These are phyloP conservation scores for Lingula anatina DNA, from an alignment of 2,888 invertebrate species.

Conservation along the genomic window DNA sequence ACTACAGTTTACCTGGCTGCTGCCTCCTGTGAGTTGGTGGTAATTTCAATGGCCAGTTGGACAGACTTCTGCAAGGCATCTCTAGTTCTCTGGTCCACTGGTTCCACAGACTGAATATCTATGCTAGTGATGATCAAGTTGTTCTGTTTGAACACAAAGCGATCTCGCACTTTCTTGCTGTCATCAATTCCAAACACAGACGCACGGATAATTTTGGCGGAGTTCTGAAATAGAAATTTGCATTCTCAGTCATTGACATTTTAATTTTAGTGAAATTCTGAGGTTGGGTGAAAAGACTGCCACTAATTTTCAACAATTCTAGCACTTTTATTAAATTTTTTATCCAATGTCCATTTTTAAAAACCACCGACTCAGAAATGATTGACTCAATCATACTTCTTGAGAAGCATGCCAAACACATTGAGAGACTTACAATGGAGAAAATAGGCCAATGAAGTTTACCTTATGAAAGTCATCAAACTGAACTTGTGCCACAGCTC, in stretches of 20 bases:
- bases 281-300: no score
- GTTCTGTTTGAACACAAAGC: constrained; percentile 54
- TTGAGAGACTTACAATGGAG: no score
- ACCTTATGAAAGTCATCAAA: constrained; percentile 58
- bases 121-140: constrained; percentile 54
- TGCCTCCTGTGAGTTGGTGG: constrained; percentile 57
- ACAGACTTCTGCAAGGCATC: constrained; percentile 56
- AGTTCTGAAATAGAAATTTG: constrained; percentile 48
- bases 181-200: constrained; percentile 56
- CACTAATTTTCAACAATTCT: no score
- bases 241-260: no score
- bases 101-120: constrained; percentile 57
- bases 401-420: no score
- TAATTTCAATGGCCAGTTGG: constrained; percentile 57
- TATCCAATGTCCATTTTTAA: no score
- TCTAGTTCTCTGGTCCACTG: constrained; percentile 56
- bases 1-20: constrained; percentile 48
- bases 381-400: no score
- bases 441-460: no score
- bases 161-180: constrained; percentile 49
- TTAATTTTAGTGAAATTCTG: no score
- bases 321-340: no score
- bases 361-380: no score
- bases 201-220: constrained; percentile 54
- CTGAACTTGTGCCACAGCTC: constrained; percentile 54